Evolutionary conservation across 2,113 vertebrate genomes (phyloP).

Genomic region (Lepus timidus): DNA sequence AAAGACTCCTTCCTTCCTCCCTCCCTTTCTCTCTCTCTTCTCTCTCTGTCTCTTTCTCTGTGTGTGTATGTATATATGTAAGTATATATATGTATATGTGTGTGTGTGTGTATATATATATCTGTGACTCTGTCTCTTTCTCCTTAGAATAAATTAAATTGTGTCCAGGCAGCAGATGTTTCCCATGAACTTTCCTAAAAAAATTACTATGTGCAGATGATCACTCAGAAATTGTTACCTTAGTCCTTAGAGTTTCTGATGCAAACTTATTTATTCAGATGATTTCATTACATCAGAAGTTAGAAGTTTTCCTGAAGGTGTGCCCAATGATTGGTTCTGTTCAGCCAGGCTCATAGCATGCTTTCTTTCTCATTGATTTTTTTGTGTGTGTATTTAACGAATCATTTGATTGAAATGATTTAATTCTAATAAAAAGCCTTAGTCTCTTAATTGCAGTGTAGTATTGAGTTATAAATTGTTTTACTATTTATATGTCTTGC

Average conservation of each 20-base stretch:
- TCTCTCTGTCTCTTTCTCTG: too few relatives aligned
- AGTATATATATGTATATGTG: too few relatives aligned
- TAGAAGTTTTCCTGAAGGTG: constrained; percentile 43
- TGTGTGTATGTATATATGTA: too few relatives aligned
- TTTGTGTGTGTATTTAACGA: neutral
- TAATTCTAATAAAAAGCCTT: neutral
- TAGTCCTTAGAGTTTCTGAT: constrained; percentile 39
- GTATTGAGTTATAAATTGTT: constrained; percentile 46
- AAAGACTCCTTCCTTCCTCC: too few relatives aligned
- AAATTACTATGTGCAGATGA: constrained; percentile 21
- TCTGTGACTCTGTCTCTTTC: too few relatives aligned
- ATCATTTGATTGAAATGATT: neutral
- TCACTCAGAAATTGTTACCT: constrained; percentile 59
- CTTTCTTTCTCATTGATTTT: neutral
- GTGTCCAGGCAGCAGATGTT: too few relatives aligned
- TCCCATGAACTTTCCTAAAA: too few relatives aligned
- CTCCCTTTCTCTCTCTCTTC: too few relatives aligned
- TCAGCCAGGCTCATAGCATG: neutral
- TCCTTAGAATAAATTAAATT: too few relatives aligned
- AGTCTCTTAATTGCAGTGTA: neutral
- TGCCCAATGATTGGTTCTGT: constrained; percentile 2
- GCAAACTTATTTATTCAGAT: constrained; percentile 47
- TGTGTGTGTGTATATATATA: too few relatives aligned
- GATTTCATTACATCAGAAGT: constrained; percentile 54
- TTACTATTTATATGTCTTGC: constrained; percentile 21